Conservation (phyloP, 2,113 vertebrate species). For the Copsychus sechellarum region DNA sequence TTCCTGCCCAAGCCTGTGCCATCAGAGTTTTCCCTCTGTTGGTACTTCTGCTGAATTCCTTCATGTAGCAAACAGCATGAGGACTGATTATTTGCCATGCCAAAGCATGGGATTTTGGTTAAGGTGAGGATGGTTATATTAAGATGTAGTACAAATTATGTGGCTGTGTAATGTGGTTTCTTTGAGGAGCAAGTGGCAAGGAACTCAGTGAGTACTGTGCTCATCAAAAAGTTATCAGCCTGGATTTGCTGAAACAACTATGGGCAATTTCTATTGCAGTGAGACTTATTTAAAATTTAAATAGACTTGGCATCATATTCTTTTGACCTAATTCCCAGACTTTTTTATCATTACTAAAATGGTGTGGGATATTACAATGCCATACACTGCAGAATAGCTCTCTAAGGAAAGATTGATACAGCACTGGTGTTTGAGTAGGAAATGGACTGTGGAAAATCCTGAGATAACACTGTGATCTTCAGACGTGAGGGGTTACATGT, state of each 20-base stretch:
- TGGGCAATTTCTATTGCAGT: neutral
- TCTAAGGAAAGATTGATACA: neutral
- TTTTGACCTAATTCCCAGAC: constrained; percentile 29
- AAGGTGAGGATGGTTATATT: neutral
- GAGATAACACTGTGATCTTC: neutral
- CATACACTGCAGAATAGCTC: neutral
- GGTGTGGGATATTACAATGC: neutral
- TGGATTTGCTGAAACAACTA: neutral
- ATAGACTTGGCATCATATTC: neutral
- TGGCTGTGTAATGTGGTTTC: neutral
- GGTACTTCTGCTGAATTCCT: neutral
- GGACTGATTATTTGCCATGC: neutral
- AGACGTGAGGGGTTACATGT: neutral
- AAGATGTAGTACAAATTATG: neutral
- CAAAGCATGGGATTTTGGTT: neutral
- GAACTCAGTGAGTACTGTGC: neutral
- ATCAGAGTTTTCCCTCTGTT: neutral
- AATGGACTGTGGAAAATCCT: constrained; percentile 5
- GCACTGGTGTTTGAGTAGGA: constrained; percentile 18
- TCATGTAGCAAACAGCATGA: no score
- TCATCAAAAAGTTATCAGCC: neutral
- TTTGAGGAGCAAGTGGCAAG: neutral
- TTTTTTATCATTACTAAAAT: constrained; percentile 1
- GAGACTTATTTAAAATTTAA: constrained; percentile 33
- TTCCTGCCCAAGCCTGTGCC: neutral